Conservation (phyloP, 1,140 invertebrate genomes). For the Lepidurus couesii region DNA sequence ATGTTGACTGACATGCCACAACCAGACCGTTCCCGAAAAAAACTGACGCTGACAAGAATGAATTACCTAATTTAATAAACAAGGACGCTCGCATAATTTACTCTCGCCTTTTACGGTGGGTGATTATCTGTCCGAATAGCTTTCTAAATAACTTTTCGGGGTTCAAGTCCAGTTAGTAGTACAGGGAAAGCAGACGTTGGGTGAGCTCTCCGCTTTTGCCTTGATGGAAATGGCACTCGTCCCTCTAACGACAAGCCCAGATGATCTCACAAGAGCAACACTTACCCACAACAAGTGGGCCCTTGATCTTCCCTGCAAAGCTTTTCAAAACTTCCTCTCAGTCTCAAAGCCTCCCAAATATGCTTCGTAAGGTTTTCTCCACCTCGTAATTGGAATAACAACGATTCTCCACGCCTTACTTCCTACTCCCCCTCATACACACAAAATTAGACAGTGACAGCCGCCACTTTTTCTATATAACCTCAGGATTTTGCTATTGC, state of each 20-base stretch:
- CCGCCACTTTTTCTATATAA: too few species aligned
- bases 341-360: neutral
- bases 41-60: neutral
- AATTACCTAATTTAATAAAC: neutral
- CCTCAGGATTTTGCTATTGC: too few species aligned
- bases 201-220: neutral
- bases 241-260: constrained; percentile 17
- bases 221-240: constrained; percentile 18
- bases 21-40: neutral
- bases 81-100: neutral
- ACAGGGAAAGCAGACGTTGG: neutral
- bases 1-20: too few species aligned
- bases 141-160: neutral
- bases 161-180: neutral
- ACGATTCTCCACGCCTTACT: too few species aligned
- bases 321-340: neutral
- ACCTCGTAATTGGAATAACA: too few species aligned
- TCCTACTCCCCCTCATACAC: too few species aligned
- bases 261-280: constrained; percentile 22
- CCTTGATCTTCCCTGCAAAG: too few species aligned
- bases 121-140: neutral
- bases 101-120: neutral
- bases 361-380: neutral
- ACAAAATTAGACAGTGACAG: too few species aligned
- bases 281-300: neutral